Percentiles rank a stretch among this genome's conserved stretches.
Conservation (phyloP, 1,140 invertebrate species). For the Magallana gigas region DNA sequence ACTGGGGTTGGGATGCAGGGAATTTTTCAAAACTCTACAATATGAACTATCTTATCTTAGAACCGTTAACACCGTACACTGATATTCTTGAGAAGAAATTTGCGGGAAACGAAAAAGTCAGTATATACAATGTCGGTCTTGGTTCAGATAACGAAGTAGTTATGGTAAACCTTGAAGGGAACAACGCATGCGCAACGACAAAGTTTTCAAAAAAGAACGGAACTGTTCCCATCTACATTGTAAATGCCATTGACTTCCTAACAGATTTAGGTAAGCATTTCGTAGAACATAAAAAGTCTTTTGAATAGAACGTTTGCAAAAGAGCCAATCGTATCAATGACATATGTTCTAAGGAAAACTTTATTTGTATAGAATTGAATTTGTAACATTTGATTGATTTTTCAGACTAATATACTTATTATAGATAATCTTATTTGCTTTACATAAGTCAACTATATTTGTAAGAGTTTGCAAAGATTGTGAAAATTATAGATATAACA, state of each 20-base stretch:
- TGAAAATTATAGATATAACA: too few relatives aligned
- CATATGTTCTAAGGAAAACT: neutral
- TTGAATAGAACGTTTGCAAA: neutral
- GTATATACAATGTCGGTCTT: conserved; percentile 43
- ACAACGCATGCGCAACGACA: conserved; percentile 54
- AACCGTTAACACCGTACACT: conserved; percentile 32
- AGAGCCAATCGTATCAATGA: neutral
- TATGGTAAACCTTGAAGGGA: conserved; percentile 44
- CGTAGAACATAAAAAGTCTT: too few relatives aligned
- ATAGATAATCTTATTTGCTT: too few relatives aligned
- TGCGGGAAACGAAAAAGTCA: conserved; percentile 43
- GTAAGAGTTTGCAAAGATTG: too few relatives aligned
- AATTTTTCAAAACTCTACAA: conserved; percentile 49
- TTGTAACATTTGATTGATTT: too few relatives aligned
- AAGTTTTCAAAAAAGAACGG: conserved; percentile 53
- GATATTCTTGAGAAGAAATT: conserved; percentile 51
- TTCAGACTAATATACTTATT: too few relatives aligned
- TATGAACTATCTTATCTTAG: conserved; percentile 47
- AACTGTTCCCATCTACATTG: conserved; percentile 43
- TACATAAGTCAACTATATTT: too few relatives aligned
- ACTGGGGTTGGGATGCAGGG: conserved; percentile 53
- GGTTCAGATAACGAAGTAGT: conserved; percentile 42
- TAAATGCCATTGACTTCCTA: conserved; percentile 47
- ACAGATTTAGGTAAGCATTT: conserved; percentile 33
- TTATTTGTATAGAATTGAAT: too few relatives aligned